Conservation (phyloP, 2,888 invertebrate species). For the Torymus aiolomorphi region DNA sequence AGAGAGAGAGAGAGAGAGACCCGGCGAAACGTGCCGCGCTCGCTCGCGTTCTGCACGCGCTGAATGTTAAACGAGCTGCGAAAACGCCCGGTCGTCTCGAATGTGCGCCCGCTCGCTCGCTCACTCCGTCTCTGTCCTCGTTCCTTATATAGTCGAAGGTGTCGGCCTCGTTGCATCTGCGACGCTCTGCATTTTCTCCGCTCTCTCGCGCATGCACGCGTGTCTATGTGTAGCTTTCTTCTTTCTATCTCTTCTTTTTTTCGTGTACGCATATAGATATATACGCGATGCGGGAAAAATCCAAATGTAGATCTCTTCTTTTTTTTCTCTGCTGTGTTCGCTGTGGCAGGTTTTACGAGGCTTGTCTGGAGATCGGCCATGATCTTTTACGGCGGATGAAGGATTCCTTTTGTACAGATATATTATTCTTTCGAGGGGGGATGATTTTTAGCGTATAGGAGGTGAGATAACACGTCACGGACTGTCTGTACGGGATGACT, state of each 20-base stretch:
- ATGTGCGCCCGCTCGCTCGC: conserved; percentile 21
- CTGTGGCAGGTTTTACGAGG: conserved; percentile 20
- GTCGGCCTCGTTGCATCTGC: conserved; percentile 8
- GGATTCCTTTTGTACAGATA: background rate
- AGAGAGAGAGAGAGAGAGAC: conserved; percentile 22
- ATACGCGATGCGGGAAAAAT: conserved; percentile 11
- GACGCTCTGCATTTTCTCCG: background rate
- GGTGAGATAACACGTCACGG: too few species aligned
- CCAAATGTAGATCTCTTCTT: background rate
- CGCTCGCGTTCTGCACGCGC: conserved; percentile 25
- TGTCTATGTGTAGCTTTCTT: background rate
- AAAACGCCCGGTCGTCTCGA: conserved; percentile 45
- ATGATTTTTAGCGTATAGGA: too few species aligned
- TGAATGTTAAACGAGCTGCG: conserved; percentile 56
- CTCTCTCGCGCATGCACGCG: background rate
- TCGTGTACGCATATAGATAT: background rate
- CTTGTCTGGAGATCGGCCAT: conserved; percentile 22
- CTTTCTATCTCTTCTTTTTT: background rate
- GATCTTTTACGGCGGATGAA: conserved; percentile 20
- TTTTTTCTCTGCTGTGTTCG: background rate
- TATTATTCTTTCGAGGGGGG: too few species aligned
- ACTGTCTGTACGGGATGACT: too few species aligned
- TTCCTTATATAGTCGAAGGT: conserved; percentile 21
- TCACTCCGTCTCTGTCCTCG: conserved; percentile 13
- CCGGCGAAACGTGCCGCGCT: conserved; percentile 46